Evolutionary conservation across 1,140 invertebrate genomes (phyloP).

Genomic region (Sinella curviseta): DNA sequence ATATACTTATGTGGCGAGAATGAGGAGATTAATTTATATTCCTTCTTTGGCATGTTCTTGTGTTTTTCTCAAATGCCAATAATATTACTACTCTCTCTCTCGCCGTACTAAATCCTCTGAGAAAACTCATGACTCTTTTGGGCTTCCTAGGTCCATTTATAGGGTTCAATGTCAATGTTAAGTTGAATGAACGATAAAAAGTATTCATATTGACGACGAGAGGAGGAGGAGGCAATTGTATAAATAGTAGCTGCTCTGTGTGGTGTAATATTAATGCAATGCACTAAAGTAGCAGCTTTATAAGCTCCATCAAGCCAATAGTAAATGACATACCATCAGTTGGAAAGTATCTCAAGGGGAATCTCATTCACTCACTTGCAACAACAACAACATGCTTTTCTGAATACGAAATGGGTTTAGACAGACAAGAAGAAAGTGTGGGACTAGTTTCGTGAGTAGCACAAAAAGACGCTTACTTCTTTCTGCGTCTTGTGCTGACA

Average conservation of each 20-base stretch:
- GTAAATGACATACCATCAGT: background rate
- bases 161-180: conserved; percentile 19
- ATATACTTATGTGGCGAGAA: background rate
- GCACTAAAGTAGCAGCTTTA: background rate
- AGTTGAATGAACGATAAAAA: background rate
- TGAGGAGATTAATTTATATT: conserved; percentile 15
- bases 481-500: too few species aligned
- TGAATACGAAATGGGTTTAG: background rate
- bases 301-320: background rate
- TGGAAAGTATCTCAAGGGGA: background rate
- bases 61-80: conserved; percentile 14
- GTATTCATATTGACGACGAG: background rate
- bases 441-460: too few species aligned
- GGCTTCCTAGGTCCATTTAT: background rate
- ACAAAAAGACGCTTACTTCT: too few species aligned
- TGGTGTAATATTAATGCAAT: background rate
- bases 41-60: background rate
- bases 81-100: background rate
- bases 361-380: conserved; percentile 17
- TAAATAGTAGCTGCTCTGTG: background rate
- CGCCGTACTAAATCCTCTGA: background rate
- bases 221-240: background rate
- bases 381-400: background rate
- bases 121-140: background rate
- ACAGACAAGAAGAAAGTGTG: background rate